These are phyloP conservation scores for Prochilodus magdalenae DNA, from an alignment of 2,113 vertebrate genomes.

Conservation along the genomic window DNA sequence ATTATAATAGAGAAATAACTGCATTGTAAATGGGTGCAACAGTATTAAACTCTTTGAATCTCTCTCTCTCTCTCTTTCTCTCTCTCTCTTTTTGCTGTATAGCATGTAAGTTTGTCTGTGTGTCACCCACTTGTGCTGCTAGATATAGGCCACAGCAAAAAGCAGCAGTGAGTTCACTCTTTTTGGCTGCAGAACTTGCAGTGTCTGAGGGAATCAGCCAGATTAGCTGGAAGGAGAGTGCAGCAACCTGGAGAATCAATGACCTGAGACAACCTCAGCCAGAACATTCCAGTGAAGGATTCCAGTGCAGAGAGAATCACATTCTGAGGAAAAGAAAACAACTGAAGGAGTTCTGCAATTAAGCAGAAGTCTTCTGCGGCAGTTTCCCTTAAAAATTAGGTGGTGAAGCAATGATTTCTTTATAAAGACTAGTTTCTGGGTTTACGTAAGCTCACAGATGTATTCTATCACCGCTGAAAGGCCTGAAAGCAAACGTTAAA, in stretches of 20 bases:
- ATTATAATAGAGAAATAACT: no score
- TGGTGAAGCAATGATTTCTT: conserved; percentile 27
- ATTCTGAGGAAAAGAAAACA: conserved; percentile 19
- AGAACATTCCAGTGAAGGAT: conserved; percentile 5
- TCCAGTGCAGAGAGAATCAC: background rate
- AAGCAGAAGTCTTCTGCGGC: background rate
- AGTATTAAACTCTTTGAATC: no score
- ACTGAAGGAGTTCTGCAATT: conserved; percentile 11
- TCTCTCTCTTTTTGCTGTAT: background rate
- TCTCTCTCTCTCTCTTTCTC: no score
- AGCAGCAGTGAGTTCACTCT: background rate
- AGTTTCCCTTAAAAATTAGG: conserved; percentile 10
- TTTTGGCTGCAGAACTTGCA: conserved; percentile 4
- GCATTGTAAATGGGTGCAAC: no score
- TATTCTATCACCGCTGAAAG: conserved; percentile 5
- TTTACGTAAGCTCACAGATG: conserved; percentile 19
- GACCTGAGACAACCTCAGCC: conserved; percentile 26
- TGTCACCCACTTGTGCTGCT: background rate
- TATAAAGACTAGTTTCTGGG: conserved; percentile 9
- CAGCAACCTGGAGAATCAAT: conserved; percentile 7
- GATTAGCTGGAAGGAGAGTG: conserved; percentile 18
- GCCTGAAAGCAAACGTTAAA: conserved; percentile 21
- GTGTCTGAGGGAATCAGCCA: conserved; percentile 37
- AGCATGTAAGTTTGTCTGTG: background rate
- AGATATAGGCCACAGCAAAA: background rate